Evolutionary conservation across 1,140 invertebrate species (phyloP), one percentile per base, ranked within the genome.

Genomic region (Calliphora vicina): DNA sequence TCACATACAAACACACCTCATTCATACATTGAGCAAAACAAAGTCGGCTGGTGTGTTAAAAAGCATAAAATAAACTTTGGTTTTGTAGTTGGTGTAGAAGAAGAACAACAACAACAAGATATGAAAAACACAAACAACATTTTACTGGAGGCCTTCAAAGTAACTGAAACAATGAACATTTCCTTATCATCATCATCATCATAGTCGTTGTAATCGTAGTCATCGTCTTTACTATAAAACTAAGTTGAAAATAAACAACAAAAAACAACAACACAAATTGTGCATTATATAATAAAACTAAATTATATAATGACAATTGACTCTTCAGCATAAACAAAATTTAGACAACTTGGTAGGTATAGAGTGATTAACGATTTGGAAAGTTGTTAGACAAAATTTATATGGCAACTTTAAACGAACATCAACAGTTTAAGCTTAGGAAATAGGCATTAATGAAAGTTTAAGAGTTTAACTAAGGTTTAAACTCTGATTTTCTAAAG

Each of bases 11-110:
- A 57, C 13, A 57, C 45, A 57, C 4, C 17, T 35, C 35, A 35
- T 35, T 35, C 35, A 35, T 35, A 35, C 35, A 35, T 35, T 50
- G 45, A 67, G n/a, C 61, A 67, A 23, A 20, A 6, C 12, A 67
- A 67, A 23, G 20, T 67, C 61, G 61, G 61, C 61, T 67, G 61
- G 61, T 67, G n/a, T 20, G n/a, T 67, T 67, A 67, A 67, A n/a
- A n/a, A 67, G 61, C 61, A 67, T 67, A 67, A 67, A 67, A 67
- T 23, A 67, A 67, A 67, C 61, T 67, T 67, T 67, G 23, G 45
- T 50, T 67, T 67, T 67, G 61, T 67, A 23, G 61, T 67, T 67
- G 20, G 61, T 67, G 57, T 67, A 67, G 6, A 23, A 67, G 20
- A 67, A 67, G 57, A 17, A 67, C 45, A 57, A 15, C 45, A 57